Evolutionary conservation across 2,113 vertebrate genomes (phyloP), one percentile per base, ranked within the genome.

Genomic region (Perognathus longimembris): DNA sequence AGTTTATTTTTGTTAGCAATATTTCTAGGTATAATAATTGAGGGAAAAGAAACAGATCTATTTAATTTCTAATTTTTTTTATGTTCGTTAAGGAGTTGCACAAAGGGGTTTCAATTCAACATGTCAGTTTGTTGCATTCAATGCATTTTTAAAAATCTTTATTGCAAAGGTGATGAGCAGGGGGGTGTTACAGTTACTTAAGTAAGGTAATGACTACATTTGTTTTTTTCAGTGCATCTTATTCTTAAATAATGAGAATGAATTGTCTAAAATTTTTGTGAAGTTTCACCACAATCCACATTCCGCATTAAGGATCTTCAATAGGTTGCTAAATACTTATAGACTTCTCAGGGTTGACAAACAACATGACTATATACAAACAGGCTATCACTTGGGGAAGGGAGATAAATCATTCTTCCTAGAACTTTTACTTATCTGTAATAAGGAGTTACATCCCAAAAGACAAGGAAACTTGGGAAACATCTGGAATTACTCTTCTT

Each of bases 401-500:
- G 26, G 78, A 5, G 7, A 54, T 69, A 8, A 1, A 3, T 26
- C 61, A 17, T 73, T 57, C 45, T 77, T 92, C 71, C 36, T 61
- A 73, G 71, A 89, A 34, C 38, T 2, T 38, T 77, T 20, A 30
- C 61, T 54, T 64, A 34, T 14, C 66, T 95, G 0, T 57, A 36
- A 38, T 57, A 81, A 34, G 15, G 30, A 24, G 71, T 88, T 82
- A 54, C 4, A 90, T 61, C 28, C 24, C 66, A 90, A 86, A 42
- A 40, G 75, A 20, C 34, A 90, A 64, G 83, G 63, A 79, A 84
- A 77, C 28, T 86, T 69, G 30, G 71, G 71, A 40, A 80, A 64
- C 14, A n/a, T 90, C 83, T 91, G 63, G 45, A 88, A 54, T 85
- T 12, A 87, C 34, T 71, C 70, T 54, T 69, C 66, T 71, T 71